phyloP scores from a whole-genome alignment of 2,888 invertebrate species.

The Troides oblongomaculatus region DNA sequence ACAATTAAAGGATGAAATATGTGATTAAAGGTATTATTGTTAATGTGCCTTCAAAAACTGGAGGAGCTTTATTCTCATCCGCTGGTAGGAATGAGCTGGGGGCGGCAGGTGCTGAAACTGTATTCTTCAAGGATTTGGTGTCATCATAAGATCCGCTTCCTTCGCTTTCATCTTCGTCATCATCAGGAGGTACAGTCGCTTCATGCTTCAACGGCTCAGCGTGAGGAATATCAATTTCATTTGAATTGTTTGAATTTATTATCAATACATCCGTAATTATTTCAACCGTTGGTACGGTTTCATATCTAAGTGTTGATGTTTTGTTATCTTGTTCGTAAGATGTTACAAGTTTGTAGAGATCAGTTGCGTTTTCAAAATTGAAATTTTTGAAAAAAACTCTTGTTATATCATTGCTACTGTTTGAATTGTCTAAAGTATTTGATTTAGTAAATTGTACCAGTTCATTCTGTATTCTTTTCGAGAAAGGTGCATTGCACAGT shows the following conservation, averaged over 20 bases:
- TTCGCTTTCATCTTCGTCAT: slow-evolving; percentile 70
- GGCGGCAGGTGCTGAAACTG: slow-evolving; percentile 63
- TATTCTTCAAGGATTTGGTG: slow-evolving; percentile 45
- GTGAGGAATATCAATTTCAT: slow-evolving; percentile 41
- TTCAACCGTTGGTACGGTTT: slow-evolving; percentile 34
- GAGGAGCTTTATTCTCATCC: slow-evolving; percentile 53
- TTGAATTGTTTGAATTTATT: slow-evolving; percentile 14
- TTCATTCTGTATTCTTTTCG: slow-evolving; percentile 48
- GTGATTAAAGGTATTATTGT: slow-evolving; percentile 35
- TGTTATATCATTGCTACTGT: slow-evolving; percentile 41
- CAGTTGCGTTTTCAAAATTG: slow-evolving; percentile 49
- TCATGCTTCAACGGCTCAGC: slow-evolving; percentile 65
- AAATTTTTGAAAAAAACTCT: slow-evolving; percentile 52
- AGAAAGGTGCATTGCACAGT: slow-evolving; percentile 64
- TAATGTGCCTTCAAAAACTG: slow-evolving; percentile 35
- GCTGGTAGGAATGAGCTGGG: slow-evolving; percentile 69
- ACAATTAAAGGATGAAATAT: slow-evolving; percentile 20
- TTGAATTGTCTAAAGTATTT: slow-evolving; percentile 34
- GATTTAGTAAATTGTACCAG: slow-evolving; percentile 53
- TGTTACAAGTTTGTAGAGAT: slow-evolving; percentile 52
- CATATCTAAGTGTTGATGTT: slow-evolving; percentile 29
- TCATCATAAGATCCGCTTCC: slow-evolving; percentile 67
- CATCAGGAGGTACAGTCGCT: slow-evolving; percentile 64
- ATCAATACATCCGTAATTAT: slow-evolving; percentile 12
- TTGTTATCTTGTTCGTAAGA: slow-evolving; percentile 35